Evolutionary conservation across 2,888 invertebrate species (phyloP).

Genomic region (Cephus pulcher): DNA sequence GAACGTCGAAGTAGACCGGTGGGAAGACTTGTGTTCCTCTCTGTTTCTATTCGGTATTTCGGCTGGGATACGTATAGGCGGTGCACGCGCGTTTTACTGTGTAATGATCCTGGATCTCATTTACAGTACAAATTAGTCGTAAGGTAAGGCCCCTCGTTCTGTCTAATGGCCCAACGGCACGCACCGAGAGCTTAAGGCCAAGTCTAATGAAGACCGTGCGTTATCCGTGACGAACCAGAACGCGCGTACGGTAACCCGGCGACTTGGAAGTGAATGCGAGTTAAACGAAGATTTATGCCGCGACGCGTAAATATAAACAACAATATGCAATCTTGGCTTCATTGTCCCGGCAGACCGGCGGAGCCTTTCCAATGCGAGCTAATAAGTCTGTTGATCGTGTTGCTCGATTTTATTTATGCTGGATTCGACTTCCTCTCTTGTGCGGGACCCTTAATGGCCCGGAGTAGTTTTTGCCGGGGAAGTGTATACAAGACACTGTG

Average conservation of each 20-base stretch:
- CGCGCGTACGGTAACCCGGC: slow-evolving; percentile 21
- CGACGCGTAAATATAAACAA: slow-evolving; percentile 63
- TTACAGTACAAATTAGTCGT: slow-evolving; percentile 64
- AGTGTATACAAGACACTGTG: background rate
- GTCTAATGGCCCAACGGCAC: slow-evolving; percentile 57
- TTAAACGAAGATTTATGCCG: slow-evolving; percentile 66
- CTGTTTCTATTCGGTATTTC: background rate
- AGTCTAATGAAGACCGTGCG: slow-evolving; percentile 62
- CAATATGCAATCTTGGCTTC: slow-evolving; percentile 62
- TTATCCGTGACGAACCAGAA: slow-evolving; percentile 59
- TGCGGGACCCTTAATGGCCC: slow-evolving; percentile 17
- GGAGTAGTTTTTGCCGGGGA: background rate
- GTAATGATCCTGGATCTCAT: slow-evolving; percentile 58
- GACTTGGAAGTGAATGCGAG: slow-evolving; percentile 54
- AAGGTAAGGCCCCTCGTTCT: slow-evolving; percentile 49
- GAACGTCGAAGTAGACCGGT: background rate
- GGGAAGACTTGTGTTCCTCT: background rate
- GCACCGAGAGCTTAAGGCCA: slow-evolving; percentile 53
- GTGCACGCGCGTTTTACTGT: slow-evolving; percentile 30
- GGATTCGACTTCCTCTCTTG: slow-evolving; percentile 22
- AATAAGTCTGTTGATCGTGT: slow-evolving; percentile 38
- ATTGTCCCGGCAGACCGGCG: slow-evolving; percentile 50
- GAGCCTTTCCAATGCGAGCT: slow-evolving; percentile 48
- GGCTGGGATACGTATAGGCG: background rate
- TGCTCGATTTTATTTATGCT: background rate